phyloP scores from a whole-genome alignment of 2,888 invertebrate species.

The Philereme transversata region DNA sequence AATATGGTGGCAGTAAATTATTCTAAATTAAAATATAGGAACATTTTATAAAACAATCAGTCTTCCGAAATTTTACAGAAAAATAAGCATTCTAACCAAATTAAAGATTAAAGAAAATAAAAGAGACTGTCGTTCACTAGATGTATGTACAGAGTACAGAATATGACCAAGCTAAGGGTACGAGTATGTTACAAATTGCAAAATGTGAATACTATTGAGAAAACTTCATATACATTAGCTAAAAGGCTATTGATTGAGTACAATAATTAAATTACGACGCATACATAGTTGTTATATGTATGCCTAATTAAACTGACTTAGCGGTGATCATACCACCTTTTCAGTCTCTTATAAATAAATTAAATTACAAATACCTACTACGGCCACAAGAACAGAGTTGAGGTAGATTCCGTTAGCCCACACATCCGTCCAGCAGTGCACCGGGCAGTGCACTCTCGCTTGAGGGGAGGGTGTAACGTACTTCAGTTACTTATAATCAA shows the following conservation, averaged over 20 bases:
- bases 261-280: constrained; percentile 31
- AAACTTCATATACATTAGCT: constrained; percentile 36
- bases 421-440: background rate
- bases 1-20: constrained; percentile 78
- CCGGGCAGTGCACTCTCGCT: background rate
- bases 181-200: constrained; percentile 36
- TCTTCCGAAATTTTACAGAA: constrained; percentile 79
- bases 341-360: constrained; percentile 72
- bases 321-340: constrained; percentile 79
- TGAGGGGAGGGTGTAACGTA: constrained; percentile 16
- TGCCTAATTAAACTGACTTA: constrained; percentile 35
- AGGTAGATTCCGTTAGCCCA: constrained; percentile 30
- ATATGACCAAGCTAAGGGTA: constrained; percentile 39
- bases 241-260: constrained; percentile 39
- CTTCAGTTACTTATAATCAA: constrained; percentile 28
- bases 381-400: constrained; percentile 27
- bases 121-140: constrained; percentile 74
- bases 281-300: constrained; percentile 29
- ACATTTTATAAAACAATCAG: constrained; percentile 73
- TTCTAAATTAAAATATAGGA: constrained; percentile 83
- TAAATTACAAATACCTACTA: constrained; percentile 41
- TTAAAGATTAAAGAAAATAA: constrained; percentile 49
- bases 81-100: constrained; percentile 67
- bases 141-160: constrained; percentile 41
- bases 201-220: constrained; percentile 33